phyloP scores from a whole-genome alignment of 2,888 invertebrate genomes.

The Phrixothrix hirtus region DNA sequence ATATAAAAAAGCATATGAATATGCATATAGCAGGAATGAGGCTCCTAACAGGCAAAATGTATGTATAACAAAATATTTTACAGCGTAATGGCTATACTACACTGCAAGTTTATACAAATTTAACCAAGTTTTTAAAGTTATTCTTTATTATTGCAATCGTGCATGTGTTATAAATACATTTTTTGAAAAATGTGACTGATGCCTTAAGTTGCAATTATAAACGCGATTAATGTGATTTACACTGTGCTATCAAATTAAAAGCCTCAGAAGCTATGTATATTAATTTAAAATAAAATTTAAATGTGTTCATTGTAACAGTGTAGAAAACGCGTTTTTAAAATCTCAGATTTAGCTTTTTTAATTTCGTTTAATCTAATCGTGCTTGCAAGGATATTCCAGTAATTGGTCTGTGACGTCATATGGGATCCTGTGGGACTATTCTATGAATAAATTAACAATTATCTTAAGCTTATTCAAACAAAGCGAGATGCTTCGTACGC shows the following conservation, averaged over 20 bases:
- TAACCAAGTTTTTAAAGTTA: neutral
- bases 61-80: slow-evolving; percentile 25
- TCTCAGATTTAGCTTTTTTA: slow-evolving; percentile 49
- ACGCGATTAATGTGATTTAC: too few relatives aligned
- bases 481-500: slow-evolving; percentile 32
- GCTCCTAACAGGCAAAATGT: slow-evolving; percentile 23
- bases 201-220: too few relatives aligned
- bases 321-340: slow-evolving; percentile 44
- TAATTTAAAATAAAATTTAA: neutral
- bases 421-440: slow-evolving; percentile 44
- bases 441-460: slow-evolving; percentile 52
- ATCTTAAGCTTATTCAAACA: slow-evolving; percentile 48
- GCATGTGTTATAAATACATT: too few relatives aligned
- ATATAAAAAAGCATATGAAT: slow-evolving; percentile 37
- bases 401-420: slow-evolving; percentile 47
- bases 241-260: too few relatives aligned
- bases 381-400: slow-evolving; percentile 44
- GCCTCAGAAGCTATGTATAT: neutral
- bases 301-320: slow-evolving; percentile 31
- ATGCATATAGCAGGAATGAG: slow-evolving; percentile 29
- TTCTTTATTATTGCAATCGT: too few relatives aligned
- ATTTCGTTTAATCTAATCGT: slow-evolving; percentile 48
- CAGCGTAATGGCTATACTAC: slow-evolving; percentile 18
- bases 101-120: slow-evolving; percentile 15
- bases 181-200: too few relatives aligned